A percentile compares a stretch with the other conserved stretches of the same genome.
These are phyloP conservation scores for Lasioglossum villosulum DNA, from an alignment of 2,888 invertebrate species.

Conservation along the genomic window DNA sequence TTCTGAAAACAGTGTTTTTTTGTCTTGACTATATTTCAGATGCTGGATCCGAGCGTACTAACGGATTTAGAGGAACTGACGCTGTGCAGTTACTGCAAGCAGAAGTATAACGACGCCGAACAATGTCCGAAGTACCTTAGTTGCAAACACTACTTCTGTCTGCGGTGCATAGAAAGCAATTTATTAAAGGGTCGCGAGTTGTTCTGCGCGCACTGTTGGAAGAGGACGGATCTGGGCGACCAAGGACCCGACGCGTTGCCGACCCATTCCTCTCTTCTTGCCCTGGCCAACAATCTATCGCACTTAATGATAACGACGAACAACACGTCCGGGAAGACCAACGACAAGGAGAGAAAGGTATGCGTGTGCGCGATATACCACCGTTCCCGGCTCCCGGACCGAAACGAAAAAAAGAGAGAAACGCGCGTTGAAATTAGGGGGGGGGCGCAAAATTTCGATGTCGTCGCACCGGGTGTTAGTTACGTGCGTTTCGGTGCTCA, in stretches of 20 bases:
- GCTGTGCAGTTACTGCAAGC: constrained; percentile 91
- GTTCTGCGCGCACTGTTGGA: constrained; percentile 91
- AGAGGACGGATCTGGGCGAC: constrained; percentile 89
- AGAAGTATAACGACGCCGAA: constrained; percentile 90
- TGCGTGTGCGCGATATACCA: too few relatives aligned
- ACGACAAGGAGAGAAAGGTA: constrained; percentile 85
- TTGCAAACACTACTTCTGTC: constrained; percentile 92
- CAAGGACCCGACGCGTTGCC: constrained; percentile 89
- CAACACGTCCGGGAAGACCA: constrained; percentile 84
- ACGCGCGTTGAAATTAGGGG: neutral
- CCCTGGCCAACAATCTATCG: constrained; percentile 88
- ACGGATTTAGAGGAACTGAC: constrained; percentile 91
- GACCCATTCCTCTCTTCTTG: constrained; percentile 89
- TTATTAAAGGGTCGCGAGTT: constrained; percentile 89
- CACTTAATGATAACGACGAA: constrained; percentile 86
- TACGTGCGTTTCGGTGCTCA: neutral
- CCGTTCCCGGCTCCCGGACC: neutral
- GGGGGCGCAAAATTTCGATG: constrained; percentile 14
- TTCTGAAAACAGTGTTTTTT: neutral
- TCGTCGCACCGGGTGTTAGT: neutral
- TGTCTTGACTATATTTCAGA: constrained; percentile 76
- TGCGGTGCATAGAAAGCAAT: constrained; percentile 90
- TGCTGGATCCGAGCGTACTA: constrained; percentile 87
- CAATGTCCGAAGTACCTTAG: constrained; percentile 90
- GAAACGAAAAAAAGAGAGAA: neutral